Evolutionary conservation across 92 coral and sea anemone genomes (phyloP).

Genomic region (Umimayanthus chanpuru): DNA sequence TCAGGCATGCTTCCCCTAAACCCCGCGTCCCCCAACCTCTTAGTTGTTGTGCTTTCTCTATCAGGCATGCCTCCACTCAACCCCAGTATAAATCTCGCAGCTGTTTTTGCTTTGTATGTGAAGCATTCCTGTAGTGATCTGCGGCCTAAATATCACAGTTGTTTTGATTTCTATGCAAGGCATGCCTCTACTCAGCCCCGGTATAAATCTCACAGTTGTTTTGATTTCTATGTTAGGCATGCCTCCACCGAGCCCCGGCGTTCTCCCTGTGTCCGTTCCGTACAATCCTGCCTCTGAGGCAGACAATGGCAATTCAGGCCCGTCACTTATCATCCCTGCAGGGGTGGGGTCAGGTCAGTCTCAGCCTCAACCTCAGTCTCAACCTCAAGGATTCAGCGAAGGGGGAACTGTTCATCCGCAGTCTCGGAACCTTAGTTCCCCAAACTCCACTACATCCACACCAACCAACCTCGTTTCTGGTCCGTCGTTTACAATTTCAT

Average conservation of each 20-base stretch:
- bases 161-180: background rate
- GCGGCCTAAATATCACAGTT: background rate
- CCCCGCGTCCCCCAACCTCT: too few relatives aligned
- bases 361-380: constrained; percentile 7
- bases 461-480: constrained; percentile 68
- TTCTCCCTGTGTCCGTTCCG: constrained; percentile 87
- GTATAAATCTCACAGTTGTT: background rate
- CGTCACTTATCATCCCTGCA: constrained; percentile 66
- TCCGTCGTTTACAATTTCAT: constrained; percentile 51
- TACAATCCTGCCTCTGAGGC: constrained; percentile 67
- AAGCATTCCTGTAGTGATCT: background rate
- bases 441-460: constrained; percentile 84
- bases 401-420: constrained; percentile 16
- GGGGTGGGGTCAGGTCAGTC: constrained; percentile 21
- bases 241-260: constrained; percentile 81
- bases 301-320: constrained; percentile 58
- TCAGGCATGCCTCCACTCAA: too few relatives aligned
- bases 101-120: too few relatives aligned
- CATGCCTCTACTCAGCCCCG: too few relatives aligned
- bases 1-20: too few relatives aligned
- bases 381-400: constrained; percentile 29
- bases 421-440: constrained; percentile 46
- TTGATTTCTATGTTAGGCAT: background rate
- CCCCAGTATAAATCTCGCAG: too few relatives aligned
- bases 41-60: too few relatives aligned